A percentile compares a stretch with the other conserved stretches of the same genome.
phyloP scores from a whole-genome alignment of 1,140 invertebrate species.

The Pachyrhynchus sulphureomaculatus region DNA sequence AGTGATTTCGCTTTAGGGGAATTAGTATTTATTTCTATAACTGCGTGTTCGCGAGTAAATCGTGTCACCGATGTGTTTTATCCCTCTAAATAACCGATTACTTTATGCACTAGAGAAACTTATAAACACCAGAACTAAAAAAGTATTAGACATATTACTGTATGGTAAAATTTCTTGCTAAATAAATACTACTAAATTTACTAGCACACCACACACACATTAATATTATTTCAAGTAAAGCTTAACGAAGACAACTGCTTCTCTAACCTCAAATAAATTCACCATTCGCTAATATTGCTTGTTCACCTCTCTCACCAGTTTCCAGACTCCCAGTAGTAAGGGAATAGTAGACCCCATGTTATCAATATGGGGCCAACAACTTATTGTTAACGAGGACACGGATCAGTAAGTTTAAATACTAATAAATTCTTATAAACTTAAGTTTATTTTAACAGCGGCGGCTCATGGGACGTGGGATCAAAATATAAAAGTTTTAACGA shows the following conservation, averaged over 20 bases:
- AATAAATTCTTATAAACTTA: not conserved
- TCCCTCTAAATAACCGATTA: too few species aligned
- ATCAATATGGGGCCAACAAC: conserved; percentile 95
- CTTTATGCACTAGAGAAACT: too few species aligned
- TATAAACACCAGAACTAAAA: too few species aligned
- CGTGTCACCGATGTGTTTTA: too few species aligned
- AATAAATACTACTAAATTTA: not conserved
- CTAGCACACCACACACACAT: not conserved
- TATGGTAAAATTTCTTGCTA: too few species aligned
- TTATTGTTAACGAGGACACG: conserved; percentile 94
- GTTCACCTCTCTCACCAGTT: conserved; percentile 82
- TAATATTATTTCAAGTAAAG: not conserved
- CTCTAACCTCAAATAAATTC: conserved; percentile 17
- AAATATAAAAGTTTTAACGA: too few species aligned
- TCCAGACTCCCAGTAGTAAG: conserved; percentile 75
- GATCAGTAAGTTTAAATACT: conserved; percentile 79
- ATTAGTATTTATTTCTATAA: not conserved
- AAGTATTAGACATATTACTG: too few species aligned
- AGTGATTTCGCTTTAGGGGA: not conserved
- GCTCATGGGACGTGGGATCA: not conserved
- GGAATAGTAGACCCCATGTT: conserved; percentile 96
- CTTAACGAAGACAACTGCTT: not conserved
- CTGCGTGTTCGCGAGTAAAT: too few species aligned
- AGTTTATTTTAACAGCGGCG: not conserved
- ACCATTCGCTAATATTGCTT: conserved; percentile 49